Evolutionary conservation across 1,140 invertebrate species (phyloP), one percentile per base, ranked within the genome.

Genomic region (Lucilia sericata): DNA sequence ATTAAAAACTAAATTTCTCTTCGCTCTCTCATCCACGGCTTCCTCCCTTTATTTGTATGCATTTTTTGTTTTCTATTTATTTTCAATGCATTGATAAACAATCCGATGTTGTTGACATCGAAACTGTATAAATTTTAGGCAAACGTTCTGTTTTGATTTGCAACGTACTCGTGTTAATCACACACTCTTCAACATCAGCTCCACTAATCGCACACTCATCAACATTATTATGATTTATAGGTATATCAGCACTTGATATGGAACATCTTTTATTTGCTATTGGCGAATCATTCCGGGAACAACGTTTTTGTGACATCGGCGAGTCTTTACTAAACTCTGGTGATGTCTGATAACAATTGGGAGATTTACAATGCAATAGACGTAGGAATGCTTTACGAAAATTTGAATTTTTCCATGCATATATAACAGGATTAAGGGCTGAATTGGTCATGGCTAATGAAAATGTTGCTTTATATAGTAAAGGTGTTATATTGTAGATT

Each of bases 341-440:
- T 10, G 76, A 19, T 7, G n/a, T 80, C 42, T 80, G 42, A 49
- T 51, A 34, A 49, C 70, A 42, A 65, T 85, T 92, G 0, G 94
- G 93, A 55, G 92, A 91, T 84, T 93, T 93, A 87, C 95, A 95
- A 17, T 93, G 92, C 3, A 96, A 88, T 4, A 95, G 91, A 75
- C 93, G 93, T 19, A 92, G 91, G 87, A 96, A 96, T 3, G 95
- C 94, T 34, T 92, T 92, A 9, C 95, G 93, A 86, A 96, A 96
- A 74, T 94, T 95, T 8, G 93, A 92, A 87, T 96, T 96, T 90
- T 96, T 96, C 95, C 95, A 96, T 13, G 95, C 95, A 90, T 96
- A 96, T 86, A 96, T 96, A 17, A 96, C 90, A 2, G 95, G 95
- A 89, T 96, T 96, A 82, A 96, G 93, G 8, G 94, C 94, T 2